These are phyloP conservation scores for Drosophila nigromelanica DNA, from an alignment of 1,140 invertebrate species.

Conservation along the genomic window DNA sequence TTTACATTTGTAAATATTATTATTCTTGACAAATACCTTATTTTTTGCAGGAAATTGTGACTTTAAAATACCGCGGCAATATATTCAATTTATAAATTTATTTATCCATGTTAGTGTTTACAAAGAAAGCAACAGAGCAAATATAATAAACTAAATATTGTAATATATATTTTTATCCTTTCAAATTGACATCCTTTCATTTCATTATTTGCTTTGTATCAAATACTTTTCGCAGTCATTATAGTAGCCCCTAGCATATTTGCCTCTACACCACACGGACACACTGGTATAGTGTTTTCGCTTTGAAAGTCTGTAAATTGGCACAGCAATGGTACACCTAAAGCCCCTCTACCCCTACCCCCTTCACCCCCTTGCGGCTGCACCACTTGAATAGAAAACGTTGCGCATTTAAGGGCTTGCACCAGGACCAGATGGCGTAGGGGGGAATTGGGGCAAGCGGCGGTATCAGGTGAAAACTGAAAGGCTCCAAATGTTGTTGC, in stretches of 20 bases:
- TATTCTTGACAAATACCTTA: too few species aligned
- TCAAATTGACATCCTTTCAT: not conserved
- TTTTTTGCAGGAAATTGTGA: too few species aligned
- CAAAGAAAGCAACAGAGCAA: slow-evolving; percentile 17
- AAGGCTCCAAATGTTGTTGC: slow-evolving; percentile 66
- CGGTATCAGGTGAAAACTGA: slow-evolving; percentile 69
- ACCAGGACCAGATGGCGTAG: not conserved
- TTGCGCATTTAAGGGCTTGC: slow-evolving; percentile 57
- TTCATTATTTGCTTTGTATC: not conserved
- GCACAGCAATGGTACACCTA: slow-evolving; percentile 36
- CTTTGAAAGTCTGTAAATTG: slow-evolving; percentile 53
- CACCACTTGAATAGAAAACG: slow-evolving; percentile 66
- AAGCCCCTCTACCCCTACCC: not conserved
- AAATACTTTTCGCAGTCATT: slow-evolving; percentile 44
- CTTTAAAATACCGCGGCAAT: too few species aligned
- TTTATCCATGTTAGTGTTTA: not conserved
- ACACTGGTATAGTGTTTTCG: slow-evolving; percentile 4
- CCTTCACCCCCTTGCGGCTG: not conserved
- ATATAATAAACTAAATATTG: slow-evolving; percentile 16
- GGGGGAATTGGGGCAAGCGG: not conserved
- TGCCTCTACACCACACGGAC: slow-evolving; percentile 2
- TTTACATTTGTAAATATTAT: too few species aligned
- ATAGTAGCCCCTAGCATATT: slow-evolving; percentile 2
- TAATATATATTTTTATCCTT: not conserved
- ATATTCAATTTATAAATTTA: too few species aligned